phyloP scores from a whole-genome alignment of 2,113 vertebrate species.

The Laticauda colubrina region DNA sequence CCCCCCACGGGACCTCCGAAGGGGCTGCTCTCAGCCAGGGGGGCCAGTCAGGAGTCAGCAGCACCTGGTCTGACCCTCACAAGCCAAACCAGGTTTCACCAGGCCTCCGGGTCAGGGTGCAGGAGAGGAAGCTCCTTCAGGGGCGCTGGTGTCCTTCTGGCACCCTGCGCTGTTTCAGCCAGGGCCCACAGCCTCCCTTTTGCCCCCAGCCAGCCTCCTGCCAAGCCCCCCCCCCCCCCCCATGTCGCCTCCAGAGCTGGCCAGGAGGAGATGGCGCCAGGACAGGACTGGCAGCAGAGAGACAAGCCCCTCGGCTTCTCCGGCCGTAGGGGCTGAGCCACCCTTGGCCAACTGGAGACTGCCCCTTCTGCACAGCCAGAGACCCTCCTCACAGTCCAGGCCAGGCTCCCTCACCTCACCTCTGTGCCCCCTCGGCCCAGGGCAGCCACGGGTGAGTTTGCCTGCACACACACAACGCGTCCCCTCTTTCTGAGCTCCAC shows the following conservation, averaged over 20 bases:
- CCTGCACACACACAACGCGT: background rate
- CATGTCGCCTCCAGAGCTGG: background rate
- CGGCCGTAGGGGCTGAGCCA: accelerated
- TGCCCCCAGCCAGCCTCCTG: background rate
- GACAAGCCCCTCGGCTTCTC: background rate
- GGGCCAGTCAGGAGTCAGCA: background rate
- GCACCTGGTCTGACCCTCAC: background rate
- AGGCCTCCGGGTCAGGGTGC: background rate
- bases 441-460: background rate
- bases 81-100: background rate
- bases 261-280: background rate
- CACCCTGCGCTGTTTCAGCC: background rate
- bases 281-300: background rate
- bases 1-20: accelerated
- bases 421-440: background rate
- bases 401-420: background rate
- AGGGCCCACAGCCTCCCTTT: background rate
- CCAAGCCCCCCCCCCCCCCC: background rate
- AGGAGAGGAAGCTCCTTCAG: background rate
- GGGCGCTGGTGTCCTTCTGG: background rate
- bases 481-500: background rate
- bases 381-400: background rate
- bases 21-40: background rate
- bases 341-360: background rate
- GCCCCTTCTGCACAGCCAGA: background rate